Conservation (phyloP, 1,140 invertebrate genomes). For the Heliothis subflexa region DNA sequence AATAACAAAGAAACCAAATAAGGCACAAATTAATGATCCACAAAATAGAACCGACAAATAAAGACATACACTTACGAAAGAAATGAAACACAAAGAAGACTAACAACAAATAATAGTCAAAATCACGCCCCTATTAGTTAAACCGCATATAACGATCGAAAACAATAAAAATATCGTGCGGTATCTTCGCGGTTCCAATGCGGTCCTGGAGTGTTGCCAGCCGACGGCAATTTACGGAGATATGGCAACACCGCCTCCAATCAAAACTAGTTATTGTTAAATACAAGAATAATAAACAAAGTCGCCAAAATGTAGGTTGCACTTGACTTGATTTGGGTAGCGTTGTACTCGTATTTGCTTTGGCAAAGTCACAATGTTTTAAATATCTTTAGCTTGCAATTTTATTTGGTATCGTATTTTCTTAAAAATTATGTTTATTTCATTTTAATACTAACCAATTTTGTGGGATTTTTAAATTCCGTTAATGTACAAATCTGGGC, state of each 20-base stretch:
- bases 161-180: constrained; percentile 26
- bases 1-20: no score
- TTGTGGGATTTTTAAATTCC: not conserved
- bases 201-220: constrained; percentile 5
- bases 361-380: not conserved
- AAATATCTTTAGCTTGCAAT: not conserved
- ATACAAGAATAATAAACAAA: constrained; percentile 22
- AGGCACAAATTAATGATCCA: no score
- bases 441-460: not conserved
- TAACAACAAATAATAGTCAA: no score
- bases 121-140: constrained; percentile 9
- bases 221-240: constrained; percentile 24
- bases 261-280: constrained; percentile 33
- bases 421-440: not conserved
- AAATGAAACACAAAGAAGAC: not conserved
- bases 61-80: not conserved
- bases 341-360: not conserved
- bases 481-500: not conserved
- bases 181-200: constrained; percentile 5
- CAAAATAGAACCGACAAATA: not conserved
- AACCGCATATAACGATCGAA: not conserved
- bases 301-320: not conserved
- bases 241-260: constrained; percentile 21
- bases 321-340: constrained; percentile 29
- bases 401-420: not conserved